These are phyloP conservation scores for Cygnus buccinator DNA, from an alignment of 2,113 vertebrate species.

Conservation along the genomic window DNA sequence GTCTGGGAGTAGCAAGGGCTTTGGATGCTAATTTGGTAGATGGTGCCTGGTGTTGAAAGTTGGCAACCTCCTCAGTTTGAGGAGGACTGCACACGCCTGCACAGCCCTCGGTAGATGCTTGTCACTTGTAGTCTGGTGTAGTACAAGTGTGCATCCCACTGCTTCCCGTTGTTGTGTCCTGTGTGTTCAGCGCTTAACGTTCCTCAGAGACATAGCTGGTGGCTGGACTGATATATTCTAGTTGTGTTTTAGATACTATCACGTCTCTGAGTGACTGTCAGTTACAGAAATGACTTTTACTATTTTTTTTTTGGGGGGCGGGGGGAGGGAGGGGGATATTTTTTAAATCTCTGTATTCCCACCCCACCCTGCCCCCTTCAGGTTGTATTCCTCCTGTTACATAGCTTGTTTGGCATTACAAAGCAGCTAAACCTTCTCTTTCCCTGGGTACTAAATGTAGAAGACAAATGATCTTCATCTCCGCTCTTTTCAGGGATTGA, in stretches of 20 bases:
- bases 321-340: no score
- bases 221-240: background rate
- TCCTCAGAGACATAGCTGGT: background rate
- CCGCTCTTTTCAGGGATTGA: background rate
- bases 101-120: background rate
- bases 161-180: background rate
- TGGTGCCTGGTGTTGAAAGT: background rate
- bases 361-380: background rate
- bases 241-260: background rate
- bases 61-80: background rate
- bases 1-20: background rate
- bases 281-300: background rate
- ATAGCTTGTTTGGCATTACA: background rate
- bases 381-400: background rate
- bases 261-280: background rate
- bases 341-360: background rate
- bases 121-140: background rate
- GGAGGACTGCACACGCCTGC: background rate
- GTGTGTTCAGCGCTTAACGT: fast-evolving
- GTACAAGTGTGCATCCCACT: background rate
- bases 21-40: background rate
- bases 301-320: no score
- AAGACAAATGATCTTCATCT: background rate
- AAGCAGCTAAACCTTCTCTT: background rate
- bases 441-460: background rate